These are phyloP conservation scores for Cephus spinipes DNA, from an alignment of 2,888 invertebrate genomes.

Conservation along the genomic window DNA sequence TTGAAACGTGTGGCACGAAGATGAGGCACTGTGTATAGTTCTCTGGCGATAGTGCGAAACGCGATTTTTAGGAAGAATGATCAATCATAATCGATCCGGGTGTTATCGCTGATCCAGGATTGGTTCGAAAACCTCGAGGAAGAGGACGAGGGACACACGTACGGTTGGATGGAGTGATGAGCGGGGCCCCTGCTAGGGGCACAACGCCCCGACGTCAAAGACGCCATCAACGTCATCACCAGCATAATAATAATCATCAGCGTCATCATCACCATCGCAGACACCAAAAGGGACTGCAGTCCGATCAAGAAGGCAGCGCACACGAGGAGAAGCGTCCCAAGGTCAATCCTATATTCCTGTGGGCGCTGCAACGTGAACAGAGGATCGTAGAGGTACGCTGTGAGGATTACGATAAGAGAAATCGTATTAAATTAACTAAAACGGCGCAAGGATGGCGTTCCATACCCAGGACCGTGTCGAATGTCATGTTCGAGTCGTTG, in stretches of 20 bases:
- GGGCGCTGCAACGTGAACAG: constrained; percentile 85
- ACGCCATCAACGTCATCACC: constrained; percentile 56
- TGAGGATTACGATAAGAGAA: constrained; percentile 88
- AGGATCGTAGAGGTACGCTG: constrained; percentile 86
- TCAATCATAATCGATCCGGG: background rate
- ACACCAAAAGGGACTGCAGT: constrained; percentile 31
- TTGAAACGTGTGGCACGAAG: background rate
- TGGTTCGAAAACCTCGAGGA: constrained; percentile 45
- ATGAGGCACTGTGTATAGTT: background rate
- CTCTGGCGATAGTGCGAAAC: background rate
- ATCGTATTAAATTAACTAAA: constrained; percentile 85
- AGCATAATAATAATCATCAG: constrained; percentile 46
- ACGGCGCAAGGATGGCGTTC: constrained; percentile 86
- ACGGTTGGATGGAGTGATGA: constrained; percentile 65
- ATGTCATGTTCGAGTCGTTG: constrained; percentile 23
- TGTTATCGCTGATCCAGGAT: constrained; percentile 51
- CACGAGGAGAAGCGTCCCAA: constrained; percentile 71
- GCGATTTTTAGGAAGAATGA: background rate
- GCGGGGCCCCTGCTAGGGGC: constrained; percentile 65
- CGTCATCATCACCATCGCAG: constrained; percentile 41
- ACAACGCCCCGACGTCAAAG: constrained; percentile 62
- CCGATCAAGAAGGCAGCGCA: constrained; percentile 44
- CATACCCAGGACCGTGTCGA: constrained; percentile 80
- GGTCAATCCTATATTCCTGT: constrained; percentile 86
- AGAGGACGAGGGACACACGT: constrained; percentile 26